These are phyloP conservation scores for Celastrina argiolus DNA, from an alignment of 2,888 invertebrate genomes.

Conservation along the genomic window DNA sequence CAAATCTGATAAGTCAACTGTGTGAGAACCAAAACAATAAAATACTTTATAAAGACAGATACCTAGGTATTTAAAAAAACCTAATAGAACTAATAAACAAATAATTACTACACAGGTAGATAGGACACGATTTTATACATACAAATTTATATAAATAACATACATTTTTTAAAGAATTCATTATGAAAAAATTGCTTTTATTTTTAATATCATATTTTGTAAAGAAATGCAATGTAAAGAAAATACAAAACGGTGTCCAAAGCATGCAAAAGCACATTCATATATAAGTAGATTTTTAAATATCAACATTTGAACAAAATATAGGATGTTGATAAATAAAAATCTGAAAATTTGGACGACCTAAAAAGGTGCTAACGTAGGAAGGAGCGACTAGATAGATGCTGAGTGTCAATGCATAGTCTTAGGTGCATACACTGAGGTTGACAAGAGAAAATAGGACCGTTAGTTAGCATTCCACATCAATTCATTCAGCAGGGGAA, in stretches of 20 bases:
- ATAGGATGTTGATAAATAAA: slow-evolving; percentile 49
- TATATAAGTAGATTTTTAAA: slow-evolving; percentile 49
- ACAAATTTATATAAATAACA: slow-evolving; percentile 25
- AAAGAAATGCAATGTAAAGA: slow-evolving; percentile 16
- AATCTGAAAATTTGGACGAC: slow-evolving; percentile 70
- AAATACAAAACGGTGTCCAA: slow-evolving; percentile 52
- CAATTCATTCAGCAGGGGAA: slow-evolving; percentile 63
- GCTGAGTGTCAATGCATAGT: slow-evolving; percentile 64
- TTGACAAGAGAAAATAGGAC: slow-evolving; percentile 48
- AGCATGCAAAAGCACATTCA: slow-evolving; percentile 63
- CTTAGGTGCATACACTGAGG: slow-evolving; percentile 66
- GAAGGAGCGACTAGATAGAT: slow-evolving; percentile 73
- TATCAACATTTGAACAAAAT: slow-evolving; percentile 42
- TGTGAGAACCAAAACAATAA: slow-evolving; percentile 24
- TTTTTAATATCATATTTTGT: slow-evolving; percentile 13
- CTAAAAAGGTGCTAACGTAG: slow-evolving; percentile 76
- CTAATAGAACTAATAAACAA: background rate
- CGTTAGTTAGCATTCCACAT: slow-evolving; percentile 70
- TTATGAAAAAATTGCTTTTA: background rate
- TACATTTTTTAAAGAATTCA: background rate
- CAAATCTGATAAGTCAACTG: slow-evolving; percentile 25
- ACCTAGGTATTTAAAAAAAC: background rate
- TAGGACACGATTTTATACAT: slow-evolving; percentile 41
- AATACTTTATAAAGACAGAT: background rate
- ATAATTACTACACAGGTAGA: slow-evolving; percentile 33